phyloP scores from a whole-genome alignment of 1,140 invertebrate species.

The Heliconius nattereri region DNA sequence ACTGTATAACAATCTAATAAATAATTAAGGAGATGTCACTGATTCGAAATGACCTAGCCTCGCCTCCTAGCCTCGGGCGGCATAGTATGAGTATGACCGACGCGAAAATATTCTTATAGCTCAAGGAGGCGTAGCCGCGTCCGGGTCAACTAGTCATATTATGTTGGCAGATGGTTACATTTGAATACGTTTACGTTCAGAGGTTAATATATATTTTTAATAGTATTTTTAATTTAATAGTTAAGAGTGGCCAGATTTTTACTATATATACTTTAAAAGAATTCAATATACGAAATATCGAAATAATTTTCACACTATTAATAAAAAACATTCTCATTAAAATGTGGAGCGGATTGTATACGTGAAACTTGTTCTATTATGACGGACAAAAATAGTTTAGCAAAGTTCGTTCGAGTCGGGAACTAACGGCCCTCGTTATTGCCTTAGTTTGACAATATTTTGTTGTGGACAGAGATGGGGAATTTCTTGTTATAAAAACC shows the following conservation, averaged over 20 bases:
- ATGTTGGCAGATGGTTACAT: too few relatives aligned
- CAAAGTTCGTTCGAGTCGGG: slow-evolving; percentile 56
- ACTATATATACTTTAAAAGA: background rate
- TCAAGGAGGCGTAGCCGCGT: too few relatives aligned
- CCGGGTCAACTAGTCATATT: too few relatives aligned
- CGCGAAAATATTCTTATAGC: too few relatives aligned
- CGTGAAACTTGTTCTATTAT: slow-evolving; percentile 71
- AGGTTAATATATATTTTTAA: background rate
- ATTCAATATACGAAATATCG: background rate
- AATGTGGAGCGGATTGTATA: slow-evolving; percentile 59
- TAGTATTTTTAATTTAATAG: background rate
- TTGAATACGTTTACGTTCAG: too few relatives aligned
- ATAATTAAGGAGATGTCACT: too few relatives aligned
- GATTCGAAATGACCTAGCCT: too few relatives aligned
- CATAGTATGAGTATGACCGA: too few relatives aligned
- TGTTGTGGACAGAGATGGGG: slow-evolving; percentile 54
- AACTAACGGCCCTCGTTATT: slow-evolving; percentile 69
- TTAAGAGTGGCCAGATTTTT: background rate
- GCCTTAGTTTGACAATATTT: slow-evolving; percentile 75
- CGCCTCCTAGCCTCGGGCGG: too few relatives aligned
- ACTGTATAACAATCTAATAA: too few relatives aligned
- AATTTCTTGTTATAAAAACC: slow-evolving; percentile 62
- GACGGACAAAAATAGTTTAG: slow-evolving; percentile 73
- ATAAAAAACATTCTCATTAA: slow-evolving; percentile 52
- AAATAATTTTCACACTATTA: background rate